A percentile compares a stretch with the other conserved stretches of the same genome.
Conservation (phyloP, 2,888 invertebrate species). For the Hipparchia sbordonii region DNA sequence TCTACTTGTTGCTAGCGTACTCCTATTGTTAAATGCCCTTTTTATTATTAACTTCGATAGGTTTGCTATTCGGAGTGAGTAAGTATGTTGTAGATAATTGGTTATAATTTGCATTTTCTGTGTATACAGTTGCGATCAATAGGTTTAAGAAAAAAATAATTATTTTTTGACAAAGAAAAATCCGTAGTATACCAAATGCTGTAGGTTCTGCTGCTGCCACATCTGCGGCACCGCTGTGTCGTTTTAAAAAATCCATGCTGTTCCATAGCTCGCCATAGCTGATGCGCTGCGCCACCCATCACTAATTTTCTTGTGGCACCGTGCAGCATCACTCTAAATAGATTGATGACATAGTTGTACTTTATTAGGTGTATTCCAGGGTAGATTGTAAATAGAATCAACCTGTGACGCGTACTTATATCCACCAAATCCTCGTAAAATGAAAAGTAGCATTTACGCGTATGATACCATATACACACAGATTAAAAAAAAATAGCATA, state of each 20-base stretch:
- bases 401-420: too few species aligned
- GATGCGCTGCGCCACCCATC: too few species aligned
- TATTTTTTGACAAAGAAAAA: background rate
- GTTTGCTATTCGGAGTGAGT: background rate
- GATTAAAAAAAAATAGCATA: slow-evolving; percentile 31
- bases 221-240: too few species aligned
- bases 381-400: too few species aligned
- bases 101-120: background rate
- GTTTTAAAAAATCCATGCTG: too few species aligned
- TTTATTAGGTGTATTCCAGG: too few species aligned
- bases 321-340: too few species aligned
- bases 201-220: too few species aligned
- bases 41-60: slow-evolving; percentile 1
- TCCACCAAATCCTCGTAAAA: background rate
- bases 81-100: background rate
- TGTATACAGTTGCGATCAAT: background rate
- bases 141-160: background rate
- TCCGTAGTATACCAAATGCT: background rate
- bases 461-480: slow-evolving; percentile 11
- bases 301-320: too few species aligned
- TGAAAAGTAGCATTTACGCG: background rate
- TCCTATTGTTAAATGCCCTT: slow-evolving; percentile 9
- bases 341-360: too few species aligned
- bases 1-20: slow-evolving; percentile 36
- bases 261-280: too few species aligned